Evolutionary conservation across 2,113 vertebrate species (phyloP), one percentile per base, ranked within the genome.

Genomic region (Scortum barcoo): DNA sequence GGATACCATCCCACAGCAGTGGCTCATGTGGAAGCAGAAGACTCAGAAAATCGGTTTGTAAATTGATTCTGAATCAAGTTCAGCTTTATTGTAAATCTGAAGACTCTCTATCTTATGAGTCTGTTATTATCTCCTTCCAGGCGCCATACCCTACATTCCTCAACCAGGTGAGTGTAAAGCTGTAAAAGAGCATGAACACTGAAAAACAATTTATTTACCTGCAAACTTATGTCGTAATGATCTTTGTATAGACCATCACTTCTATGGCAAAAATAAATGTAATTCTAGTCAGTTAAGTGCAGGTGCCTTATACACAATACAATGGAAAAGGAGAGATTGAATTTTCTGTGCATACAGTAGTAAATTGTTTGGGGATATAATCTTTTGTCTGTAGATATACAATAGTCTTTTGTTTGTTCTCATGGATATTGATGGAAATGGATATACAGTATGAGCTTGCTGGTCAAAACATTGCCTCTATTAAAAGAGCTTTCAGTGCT

Each of bases 11-110:
- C 95, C 95, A 0, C 92, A 94, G 72, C 91, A 95, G 87, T 96
- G 95, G 95, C 94, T 96, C 36, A 72, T 93, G 54, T 95, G 94
- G 95, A 96, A 96, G 84, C 95, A 96, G 84, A 94, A 75, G 87
- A 94, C 87, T 63, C 92, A 94, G 44, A 95, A 95, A 63, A 94
- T 93, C 22, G 95, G 95, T 95, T 63, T 51, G 90, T 89, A 42
- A 48, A 75, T 54, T 12, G 36, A 5, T 44, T 44, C 5, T 57
- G 2, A 48, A 71, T 65, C 16, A 1, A 54, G 9, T 14, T 26
- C 0, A 56, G n/a, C 57, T 76, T 73, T 14, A 13, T 56, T 75
- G 4, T 36, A 20, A 61, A 14, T 76, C 6, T 69, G 19, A 1
- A 76, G 69, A 11, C 7, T 40, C 57, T 56, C 3, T 46, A 60